Percentiles rank a stretch among this genome's conserved stretches.
phyloP scores from a whole-genome alignment of 1,140 invertebrate genomes.

The Macrotrachela quadricornifera region DNA sequence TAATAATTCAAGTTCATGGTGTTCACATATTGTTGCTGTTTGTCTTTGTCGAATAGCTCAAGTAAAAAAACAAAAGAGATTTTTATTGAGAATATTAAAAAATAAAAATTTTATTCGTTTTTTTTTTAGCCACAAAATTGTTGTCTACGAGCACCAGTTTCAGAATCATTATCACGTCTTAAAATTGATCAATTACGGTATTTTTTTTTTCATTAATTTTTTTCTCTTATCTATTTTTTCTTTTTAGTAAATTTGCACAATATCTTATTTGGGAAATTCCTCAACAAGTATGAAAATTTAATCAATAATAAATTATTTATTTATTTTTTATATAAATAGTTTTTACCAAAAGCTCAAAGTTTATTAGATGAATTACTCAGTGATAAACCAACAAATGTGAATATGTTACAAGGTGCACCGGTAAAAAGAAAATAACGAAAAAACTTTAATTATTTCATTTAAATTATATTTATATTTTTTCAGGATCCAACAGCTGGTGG shows the following conservation, averaged over 20 bases:
- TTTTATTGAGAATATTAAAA: neutral
- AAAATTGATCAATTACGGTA: constrained; percentile 62
- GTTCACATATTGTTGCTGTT: constrained; percentile 90
- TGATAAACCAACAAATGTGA: constrained; percentile 71
- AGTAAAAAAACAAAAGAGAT: neutral
- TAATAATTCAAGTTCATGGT: constrained; percentile 68
- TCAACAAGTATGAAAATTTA: constrained; percentile 48
- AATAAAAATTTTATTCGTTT: too few relatives aligned
- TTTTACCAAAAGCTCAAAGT: constrained; percentile 82
- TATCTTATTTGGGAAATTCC: constrained; percentile 96
- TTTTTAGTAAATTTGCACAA: constrained; percentile 25
- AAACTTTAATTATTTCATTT: neutral
- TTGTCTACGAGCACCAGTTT: constrained; percentile 75
- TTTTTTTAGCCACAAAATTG: constrained; percentile 56
- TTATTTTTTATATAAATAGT: constrained; percentile 38
- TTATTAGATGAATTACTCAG: constrained; percentile 78
- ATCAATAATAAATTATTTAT: neutral
- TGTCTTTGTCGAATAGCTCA: constrained; percentile 59
- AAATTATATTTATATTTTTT: too few relatives aligned
- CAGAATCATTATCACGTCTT: constrained; percentile 76
- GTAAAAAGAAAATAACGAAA: constrained; percentile 30
- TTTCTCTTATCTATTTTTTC: constrained; percentile 5
- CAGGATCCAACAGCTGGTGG: constrained; percentile 83
- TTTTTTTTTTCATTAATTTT: neutral
- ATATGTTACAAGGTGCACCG: constrained; percentile 47